These are phyloP conservation scores for Psophia crepitans DNA, from an alignment of 2,113 vertebrate species.

Conservation along the genomic window DNA sequence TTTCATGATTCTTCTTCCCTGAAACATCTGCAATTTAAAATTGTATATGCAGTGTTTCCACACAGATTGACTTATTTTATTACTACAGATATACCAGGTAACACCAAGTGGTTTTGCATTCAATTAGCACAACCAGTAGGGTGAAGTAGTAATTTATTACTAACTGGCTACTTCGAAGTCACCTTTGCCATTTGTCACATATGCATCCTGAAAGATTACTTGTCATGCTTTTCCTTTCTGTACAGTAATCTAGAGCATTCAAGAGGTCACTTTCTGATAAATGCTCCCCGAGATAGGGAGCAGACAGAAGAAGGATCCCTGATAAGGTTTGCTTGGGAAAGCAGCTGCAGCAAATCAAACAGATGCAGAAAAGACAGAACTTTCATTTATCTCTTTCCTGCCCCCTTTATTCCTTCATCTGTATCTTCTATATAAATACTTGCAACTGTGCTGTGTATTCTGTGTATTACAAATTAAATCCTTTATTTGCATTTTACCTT, in stretches of 20 bases:
- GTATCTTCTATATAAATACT: background rate
- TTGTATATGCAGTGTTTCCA: background rate
- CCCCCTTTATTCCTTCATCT: background rate
- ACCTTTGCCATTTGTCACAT: background rate
- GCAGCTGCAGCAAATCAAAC: background rate
- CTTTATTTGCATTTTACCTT: constrained; percentile 46
- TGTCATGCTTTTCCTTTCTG: too few species aligned
- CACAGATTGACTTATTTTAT: background rate
- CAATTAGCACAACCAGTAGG: background rate
- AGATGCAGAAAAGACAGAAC: background rate
- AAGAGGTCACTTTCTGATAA: background rate
- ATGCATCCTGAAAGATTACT: background rate
- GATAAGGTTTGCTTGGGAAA: background rate
- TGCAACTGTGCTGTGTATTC: background rate
- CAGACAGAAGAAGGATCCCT: background rate
- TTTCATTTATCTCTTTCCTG: background rate
- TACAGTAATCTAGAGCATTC: background rate
- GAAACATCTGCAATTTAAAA: background rate
- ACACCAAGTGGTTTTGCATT: background rate
- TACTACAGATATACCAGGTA: background rate
- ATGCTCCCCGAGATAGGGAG: background rate
- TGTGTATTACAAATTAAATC: constrained; percentile 12
- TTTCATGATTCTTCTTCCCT: background rate
- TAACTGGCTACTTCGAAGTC: background rate
- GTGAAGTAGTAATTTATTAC: background rate